phyloP scores from a whole-genome alignment of 1,140 invertebrate species.

The Cardiocondyla obscurior region DNA sequence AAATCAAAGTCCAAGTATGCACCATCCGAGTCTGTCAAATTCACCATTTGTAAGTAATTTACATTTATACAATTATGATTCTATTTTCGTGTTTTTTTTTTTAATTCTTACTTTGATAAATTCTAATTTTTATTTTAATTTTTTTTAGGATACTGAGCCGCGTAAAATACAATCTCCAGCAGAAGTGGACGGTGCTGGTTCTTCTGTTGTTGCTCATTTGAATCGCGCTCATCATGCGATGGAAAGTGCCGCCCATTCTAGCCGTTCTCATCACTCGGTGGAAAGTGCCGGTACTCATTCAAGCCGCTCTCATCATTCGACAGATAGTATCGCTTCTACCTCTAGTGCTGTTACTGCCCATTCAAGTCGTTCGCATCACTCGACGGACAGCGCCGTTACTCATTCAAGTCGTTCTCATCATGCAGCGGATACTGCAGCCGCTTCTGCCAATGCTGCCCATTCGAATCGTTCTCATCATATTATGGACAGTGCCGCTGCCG shows the following conservation, averaged over 20 bases:
- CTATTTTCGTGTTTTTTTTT: background rate
- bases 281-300: background rate
- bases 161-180: constrained; percentile 79
- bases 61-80: background rate
- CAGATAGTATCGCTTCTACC: background rate
- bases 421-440: background rate
- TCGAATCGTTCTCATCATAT: background rate
- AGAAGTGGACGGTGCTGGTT: constrained; percentile 68
- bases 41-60: constrained; percentile 84
- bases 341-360: background rate
- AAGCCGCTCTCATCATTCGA: constrained; percentile 17
- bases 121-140: background rate
- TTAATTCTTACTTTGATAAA: background rate
- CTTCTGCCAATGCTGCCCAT: background rate
- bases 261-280: constrained; percentile 68
- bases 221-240: background rate
- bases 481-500: background rate
- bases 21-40: constrained; percentile 78
- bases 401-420: background rate
- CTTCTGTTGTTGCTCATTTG: background rate
- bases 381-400: background rate
- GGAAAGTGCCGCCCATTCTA: constrained; percentile 1
- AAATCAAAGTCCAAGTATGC: constrained; percentile 81
- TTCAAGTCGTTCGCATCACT: constrained; percentile 65
- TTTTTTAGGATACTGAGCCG: constrained; percentile 79